phyloP scores from a whole-genome alignment of 64 coral and sea anemone genomes.

The Astreopora myriophthalma region DNA sequence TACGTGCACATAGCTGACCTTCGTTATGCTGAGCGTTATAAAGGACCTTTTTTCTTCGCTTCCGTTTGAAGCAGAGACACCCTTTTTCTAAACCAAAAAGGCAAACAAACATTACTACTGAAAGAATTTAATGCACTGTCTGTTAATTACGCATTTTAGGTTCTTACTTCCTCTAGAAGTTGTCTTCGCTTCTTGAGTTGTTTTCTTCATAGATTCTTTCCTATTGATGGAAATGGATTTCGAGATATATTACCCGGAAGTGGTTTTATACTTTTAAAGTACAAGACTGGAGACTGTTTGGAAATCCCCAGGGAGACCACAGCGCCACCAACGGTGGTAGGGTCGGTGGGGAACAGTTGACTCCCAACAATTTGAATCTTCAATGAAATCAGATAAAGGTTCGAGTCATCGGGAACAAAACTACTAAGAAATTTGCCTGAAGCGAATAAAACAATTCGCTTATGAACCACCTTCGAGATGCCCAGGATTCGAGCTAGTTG shows the following conservation, averaged over 20 bases:
- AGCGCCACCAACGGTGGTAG: no score
- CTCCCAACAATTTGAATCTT: no score
- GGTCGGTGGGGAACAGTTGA: no score
- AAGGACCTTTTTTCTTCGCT: slow-evolving; percentile 91
- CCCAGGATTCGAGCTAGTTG: no score
- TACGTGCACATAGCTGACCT: slow-evolving; percentile 19
- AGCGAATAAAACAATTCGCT: no score
- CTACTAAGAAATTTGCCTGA: no score
- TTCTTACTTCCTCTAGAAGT: slow-evolving; percentile 57
- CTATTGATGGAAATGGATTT: not conserved
- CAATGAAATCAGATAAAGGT: no score
- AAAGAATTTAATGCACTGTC: not conserved
- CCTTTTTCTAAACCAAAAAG: slow-evolving; percentile 24
- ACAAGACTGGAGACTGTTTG: no score
- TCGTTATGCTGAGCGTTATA: slow-evolving; percentile 89
- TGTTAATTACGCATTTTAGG: no score
- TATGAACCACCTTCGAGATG: no score
- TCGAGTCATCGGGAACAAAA: no score
- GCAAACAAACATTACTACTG: not conserved
- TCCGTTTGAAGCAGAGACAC: slow-evolving; percentile 88
- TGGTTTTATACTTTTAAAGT: not conserved
- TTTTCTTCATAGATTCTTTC: slow-evolving; percentile 81
- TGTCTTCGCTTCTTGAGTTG: slow-evolving; percentile 23
- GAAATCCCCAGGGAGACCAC: no score
- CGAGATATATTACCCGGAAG: not conserved